Base-by-base conservation (phyloP, 2,888 invertebrate genomes). In the Hypomecis atomaria region DNA sequence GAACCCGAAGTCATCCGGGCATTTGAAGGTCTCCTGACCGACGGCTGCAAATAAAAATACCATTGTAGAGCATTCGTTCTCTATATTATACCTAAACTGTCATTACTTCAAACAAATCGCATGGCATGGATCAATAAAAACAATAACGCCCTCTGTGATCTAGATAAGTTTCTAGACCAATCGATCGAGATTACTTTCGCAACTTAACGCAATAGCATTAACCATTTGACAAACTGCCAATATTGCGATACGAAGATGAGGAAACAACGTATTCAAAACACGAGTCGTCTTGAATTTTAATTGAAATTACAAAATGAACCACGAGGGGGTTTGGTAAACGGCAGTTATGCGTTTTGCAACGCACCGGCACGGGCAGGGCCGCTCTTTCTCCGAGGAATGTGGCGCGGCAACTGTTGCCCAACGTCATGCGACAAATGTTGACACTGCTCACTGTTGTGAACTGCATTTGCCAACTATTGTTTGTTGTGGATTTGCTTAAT, bases 1-100 rank as follows among this genome's bases (percentile, higher is more conserved):
- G 94, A 98, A 98, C 40, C 98, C 98, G 85, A 97, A 98, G 87
- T 98, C 98, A 83, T 98, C 97, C 40, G 98, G 98, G 83, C 98
- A 98, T 94, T 98, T 97, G 94, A 98, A 98, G 82, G 93, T 94
- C 74, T 97, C 97, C 89, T 97, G 97, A 75, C 94, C 96, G 81
- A 94, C 93, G 81, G 94, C 95, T 96, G 93, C 43, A 91, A 93
- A 78, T 72, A 80, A 78, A 71, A 70, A 5, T 58, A 4, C 10
- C 8, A 3, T 34, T 44, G 9, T 23, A 52, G 7, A 40, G 13
- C n/a, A 5, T 8, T 11, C n/a, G 36, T 0, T 5, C 40, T 6
- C 1, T 23, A 23, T 23, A 23, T 23, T 23, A 23, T 1, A 23
- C 1, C 23, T 23, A n/a, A 40, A 23, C 5, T 10, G 23, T 23